Conservation (phyloP, 1,140 invertebrate genomes). For the Pseudobourletiella spinata region DNA sequence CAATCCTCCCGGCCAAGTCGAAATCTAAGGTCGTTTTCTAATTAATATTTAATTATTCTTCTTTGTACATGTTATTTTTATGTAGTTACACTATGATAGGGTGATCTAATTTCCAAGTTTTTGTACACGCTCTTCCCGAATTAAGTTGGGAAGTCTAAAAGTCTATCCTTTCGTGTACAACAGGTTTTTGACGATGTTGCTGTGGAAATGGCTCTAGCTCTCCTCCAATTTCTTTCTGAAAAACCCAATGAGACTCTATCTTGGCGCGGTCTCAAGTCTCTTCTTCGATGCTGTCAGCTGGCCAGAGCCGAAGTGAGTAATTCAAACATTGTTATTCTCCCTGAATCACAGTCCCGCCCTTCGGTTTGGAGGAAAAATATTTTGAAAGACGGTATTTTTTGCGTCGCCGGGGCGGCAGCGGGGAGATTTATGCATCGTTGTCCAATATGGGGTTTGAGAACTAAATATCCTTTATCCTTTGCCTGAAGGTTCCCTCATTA, state of each 20-base stretch:
- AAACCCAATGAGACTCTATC: slow-evolving; percentile 70
- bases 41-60: slow-evolving; percentile 8
- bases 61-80: slow-evolving; percentile 7
- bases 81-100: slow-evolving; percentile 3
- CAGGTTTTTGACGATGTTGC: slow-evolving; percentile 92
- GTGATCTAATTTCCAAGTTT: too few species aligned
- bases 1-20: slow-evolving; percentile 31
- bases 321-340: too few species aligned
- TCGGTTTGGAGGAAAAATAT: too few species aligned
- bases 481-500: slow-evolving; percentile 60
- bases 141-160: too few species aligned
- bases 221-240: slow-evolving; percentile 75
- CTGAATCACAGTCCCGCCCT: too few species aligned
- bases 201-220: slow-evolving; percentile 82
- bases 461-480: too few species aligned
- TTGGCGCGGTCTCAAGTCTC: slow-evolving; percentile 65
- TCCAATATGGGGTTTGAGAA: too few species aligned
- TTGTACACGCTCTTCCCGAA: too few species aligned
- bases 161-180: too few species aligned
- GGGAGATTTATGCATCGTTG: too few species aligned
- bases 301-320: slow-evolving; percentile 53
- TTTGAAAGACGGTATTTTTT: too few species aligned
- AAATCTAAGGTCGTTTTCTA: slow-evolving; percentile 32
- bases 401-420: too few species aligned
- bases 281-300: slow-evolving; percentile 68